These are phyloP conservation scores for Arvicanthis niloticus DNA, from an alignment of 2,113 vertebrate species.

Conservation along the genomic window DNA sequence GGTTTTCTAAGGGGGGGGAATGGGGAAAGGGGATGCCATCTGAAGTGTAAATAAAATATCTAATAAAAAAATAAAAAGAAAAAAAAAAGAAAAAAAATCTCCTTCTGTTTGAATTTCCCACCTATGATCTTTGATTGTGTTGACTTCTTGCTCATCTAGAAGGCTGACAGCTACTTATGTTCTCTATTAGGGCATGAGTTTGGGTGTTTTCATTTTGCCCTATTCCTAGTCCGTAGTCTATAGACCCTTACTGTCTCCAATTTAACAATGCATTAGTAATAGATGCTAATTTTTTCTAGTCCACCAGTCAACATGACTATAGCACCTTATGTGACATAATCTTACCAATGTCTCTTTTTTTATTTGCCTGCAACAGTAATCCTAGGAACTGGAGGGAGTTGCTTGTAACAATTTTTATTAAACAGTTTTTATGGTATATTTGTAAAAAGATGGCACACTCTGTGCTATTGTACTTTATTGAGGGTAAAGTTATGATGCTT, in stretches of 20 bases:
- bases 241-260: conserved; percentile 24
- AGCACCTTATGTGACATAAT: conserved; percentile 52
- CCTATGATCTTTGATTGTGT: conserved; percentile 80
- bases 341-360: conserved; percentile 64
- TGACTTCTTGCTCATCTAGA: conserved; percentile 81
- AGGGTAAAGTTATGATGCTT: conserved; percentile 24
- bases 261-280: conserved; percentile 67
- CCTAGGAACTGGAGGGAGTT: background rate
- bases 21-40: too few species aligned
- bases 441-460: conserved; percentile 13
- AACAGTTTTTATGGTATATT: background rate
- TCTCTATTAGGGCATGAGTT: conserved; percentile 72
- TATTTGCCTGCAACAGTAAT: conserved; percentile 54
- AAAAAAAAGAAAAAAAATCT: too few species aligned
- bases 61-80: too few species aligned
- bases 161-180: conserved; percentile 79
- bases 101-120: conserved; percentile 78
- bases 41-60: too few species aligned
- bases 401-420: conserved; percentile 47
- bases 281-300: conserved; percentile 65
- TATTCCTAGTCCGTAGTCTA: background rate
- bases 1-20: too few species aligned
- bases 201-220: conserved; percentile 59
- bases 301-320: conserved; percentile 56
- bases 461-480: conserved; percentile 15